Evolutionary conservation across 2,888 invertebrate genomes (phyloP).

Genomic region (Saturnia pavonia): DNA sequence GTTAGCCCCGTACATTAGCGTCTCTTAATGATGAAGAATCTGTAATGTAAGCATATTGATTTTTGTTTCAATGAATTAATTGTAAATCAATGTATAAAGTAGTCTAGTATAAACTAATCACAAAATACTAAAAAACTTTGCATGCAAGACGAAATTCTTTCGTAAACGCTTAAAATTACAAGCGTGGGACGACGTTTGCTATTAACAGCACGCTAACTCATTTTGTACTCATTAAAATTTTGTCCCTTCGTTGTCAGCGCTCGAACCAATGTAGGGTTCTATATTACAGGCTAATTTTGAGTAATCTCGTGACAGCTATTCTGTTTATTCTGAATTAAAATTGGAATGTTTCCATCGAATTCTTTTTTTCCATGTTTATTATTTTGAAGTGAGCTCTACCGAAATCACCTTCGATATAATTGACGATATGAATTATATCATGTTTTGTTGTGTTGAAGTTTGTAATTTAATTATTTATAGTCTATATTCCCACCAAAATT

Average conservation of each 20-base stretch:
- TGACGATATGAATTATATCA: no score
- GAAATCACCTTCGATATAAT: neutral
- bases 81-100: neutral
- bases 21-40: neutral
- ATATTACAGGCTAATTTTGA: conserved; percentile 41
- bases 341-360: conserved; percentile 24
- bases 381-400: neutral
- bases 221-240: conserved; percentile 63
- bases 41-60: neutral
- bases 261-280: conserved; percentile 41
- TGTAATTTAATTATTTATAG: no score
- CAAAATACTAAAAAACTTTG: conserved; percentile 25
- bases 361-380: neutral
- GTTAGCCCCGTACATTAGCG: neutral
- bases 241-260: conserved; percentile 53
- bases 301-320: conserved; percentile 39
- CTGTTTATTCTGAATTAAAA: conserved; percentile 25
- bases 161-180: conserved; percentile 44
- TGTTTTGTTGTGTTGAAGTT: no score
- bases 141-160: conserved; percentile 35
- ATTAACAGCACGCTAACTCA: conserved; percentile 57
- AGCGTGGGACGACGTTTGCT: conserved; percentile 41
- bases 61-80: neutral
- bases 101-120: neutral
- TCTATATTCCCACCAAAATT: no score